phyloP scores from a whole-genome alignment of 2,888 invertebrate genomes.

The Punctoribates punctum region DNA sequence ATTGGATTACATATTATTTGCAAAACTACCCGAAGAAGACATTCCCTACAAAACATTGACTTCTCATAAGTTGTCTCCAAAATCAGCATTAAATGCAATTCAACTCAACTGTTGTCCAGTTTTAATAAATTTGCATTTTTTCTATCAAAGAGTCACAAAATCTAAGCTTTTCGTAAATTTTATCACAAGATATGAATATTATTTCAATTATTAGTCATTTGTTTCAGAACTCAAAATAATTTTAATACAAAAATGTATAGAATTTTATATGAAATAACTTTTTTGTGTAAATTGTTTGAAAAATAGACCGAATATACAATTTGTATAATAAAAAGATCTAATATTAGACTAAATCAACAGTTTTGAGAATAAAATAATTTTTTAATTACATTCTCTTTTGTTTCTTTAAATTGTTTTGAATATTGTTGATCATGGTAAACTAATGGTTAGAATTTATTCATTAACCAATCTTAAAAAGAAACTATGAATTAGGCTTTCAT shows the following conservation, averaged over 20 bases:
- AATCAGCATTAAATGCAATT: too few relatives aligned
- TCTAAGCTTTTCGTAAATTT: not conserved
- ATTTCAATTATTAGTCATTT: constrained; percentile 1
- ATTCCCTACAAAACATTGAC: not conserved
- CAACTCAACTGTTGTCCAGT: too few relatives aligned
- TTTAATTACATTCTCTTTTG: too few relatives aligned
- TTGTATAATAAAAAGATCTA: not conserved
- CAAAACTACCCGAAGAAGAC: not conserved
- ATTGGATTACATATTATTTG: not conserved
- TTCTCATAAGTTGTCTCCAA: not conserved
- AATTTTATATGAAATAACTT: not conserved
- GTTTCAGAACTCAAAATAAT: not conserved
- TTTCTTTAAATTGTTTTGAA: too few relatives aligned
- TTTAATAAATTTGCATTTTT: too few relatives aligned
- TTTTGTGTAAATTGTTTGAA: constrained; percentile 16
- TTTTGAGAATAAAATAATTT: too few relatives aligned
- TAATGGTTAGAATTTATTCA: too few relatives aligned
- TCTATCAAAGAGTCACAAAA: not conserved
- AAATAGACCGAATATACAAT: constrained; percentile 4
- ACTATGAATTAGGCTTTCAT: too few relatives aligned
- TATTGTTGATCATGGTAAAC: too few relatives aligned
- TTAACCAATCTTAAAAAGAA: too few relatives aligned
- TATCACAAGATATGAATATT: not conserved
- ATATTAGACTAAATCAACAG: not conserved
- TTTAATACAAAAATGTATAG: constrained; percentile 1